Evolutionary conservation across 2,113 vertebrate genomes (phyloP).

Genomic region (Haliaeetus leucogaster): DNA sequence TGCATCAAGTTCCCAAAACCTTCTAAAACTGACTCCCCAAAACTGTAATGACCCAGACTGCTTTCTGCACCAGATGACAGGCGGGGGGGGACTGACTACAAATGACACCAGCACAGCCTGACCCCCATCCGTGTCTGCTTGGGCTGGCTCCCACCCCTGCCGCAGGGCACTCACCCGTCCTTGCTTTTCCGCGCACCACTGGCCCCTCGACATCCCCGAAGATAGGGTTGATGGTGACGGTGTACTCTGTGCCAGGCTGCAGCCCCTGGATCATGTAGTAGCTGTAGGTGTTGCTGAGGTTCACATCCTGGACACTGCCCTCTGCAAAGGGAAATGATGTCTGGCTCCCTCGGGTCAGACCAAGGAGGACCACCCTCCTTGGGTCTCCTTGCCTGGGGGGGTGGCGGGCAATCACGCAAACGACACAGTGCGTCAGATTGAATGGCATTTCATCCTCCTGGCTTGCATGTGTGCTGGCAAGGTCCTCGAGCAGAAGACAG

Average conservation of each 20-base stretch:
- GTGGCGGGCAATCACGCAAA: fast-evolving
- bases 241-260: constrained; percentile 75
- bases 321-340: constrained; percentile 43
- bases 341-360: background rate
- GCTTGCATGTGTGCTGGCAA: fast-evolving
- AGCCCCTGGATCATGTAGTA: constrained; percentile 90
- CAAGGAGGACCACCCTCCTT: background rate
- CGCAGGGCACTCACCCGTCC: constrained; percentile 72
- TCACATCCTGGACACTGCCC: constrained; percentile 82
- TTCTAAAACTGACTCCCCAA: background rate
- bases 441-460: background rate
- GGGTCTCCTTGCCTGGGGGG: background rate
- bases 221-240: constrained; percentile 83
- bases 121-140: background rate
- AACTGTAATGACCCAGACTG: background rate
- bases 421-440: background rate
- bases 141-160: background rate
- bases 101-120: background rate
- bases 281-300: constrained; percentile 77
- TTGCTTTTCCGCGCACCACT: constrained; percentile 62
- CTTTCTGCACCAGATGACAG: background rate
- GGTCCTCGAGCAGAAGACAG: background rate
- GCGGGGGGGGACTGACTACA: too few relatives aligned
- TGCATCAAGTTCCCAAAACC: background rate
- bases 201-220: constrained; percentile 85